Evolutionary conservation across 1,140 invertebrate species (phyloP).

Genomic region (Agrypnia vestita): DNA sequence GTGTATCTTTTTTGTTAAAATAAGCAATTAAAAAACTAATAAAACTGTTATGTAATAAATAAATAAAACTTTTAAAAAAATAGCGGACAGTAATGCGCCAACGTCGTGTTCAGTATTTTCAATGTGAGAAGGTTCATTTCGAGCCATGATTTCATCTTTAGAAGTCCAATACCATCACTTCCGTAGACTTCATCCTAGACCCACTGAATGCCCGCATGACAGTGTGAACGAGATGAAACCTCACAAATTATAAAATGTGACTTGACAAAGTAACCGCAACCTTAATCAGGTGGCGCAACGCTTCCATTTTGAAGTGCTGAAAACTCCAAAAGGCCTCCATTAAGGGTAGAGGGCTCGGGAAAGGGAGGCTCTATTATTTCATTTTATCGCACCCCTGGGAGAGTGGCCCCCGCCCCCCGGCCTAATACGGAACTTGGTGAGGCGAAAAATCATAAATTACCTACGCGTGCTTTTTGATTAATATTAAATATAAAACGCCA

Average conservation of each 20-base stretch:
- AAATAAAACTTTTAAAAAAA: no score
- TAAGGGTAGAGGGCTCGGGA: not conserved
- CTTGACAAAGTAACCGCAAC: slow-evolving; percentile 8
- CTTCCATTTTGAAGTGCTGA: slow-evolving; percentile 16
- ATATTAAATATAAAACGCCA: slow-evolving; percentile 14
- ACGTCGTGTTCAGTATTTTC: no score
- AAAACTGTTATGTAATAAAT: no score
- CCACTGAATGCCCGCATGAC: no score
- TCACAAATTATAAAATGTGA: slow-evolving; percentile 6
- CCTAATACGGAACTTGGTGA: slow-evolving; percentile 21
- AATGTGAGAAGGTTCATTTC: no score
- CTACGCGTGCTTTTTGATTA: slow-evolving; percentile 26
- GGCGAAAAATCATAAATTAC: slow-evolving; percentile 29
- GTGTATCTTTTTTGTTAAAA: no score
- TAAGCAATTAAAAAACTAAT: no score
- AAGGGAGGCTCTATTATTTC: slow-evolving; percentile 27
- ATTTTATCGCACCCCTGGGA: slow-evolving; percentile 23
- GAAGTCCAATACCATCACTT: no score
- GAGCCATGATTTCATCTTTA: no score
- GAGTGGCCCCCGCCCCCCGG: not conserved
- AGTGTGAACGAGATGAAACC: no score
- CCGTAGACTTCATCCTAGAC: no score
- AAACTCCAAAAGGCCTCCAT: slow-evolving; percentile 31
- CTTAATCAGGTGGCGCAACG: slow-evolving; percentile 11
- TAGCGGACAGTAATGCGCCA: no score